Base-by-base conservation (phyloP, 2,888 invertebrate species). In the Cheilosia vulpina region DNA sequence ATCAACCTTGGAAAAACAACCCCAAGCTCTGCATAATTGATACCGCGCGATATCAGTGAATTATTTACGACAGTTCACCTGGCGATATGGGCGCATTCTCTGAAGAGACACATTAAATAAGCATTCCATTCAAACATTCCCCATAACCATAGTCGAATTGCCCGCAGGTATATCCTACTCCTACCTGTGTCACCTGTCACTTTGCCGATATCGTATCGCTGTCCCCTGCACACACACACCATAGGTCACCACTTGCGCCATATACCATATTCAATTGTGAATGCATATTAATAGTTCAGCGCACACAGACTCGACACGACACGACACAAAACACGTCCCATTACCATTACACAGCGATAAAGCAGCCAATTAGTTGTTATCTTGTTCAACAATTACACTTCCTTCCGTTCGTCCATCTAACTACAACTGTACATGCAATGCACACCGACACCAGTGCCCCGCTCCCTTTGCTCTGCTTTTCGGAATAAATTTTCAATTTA, bases 311-410 rank as follows among this genome's bases (percentile, higher is more conserved):
- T 57, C 53, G 57, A 63, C 45, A 6, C 24, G 31, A 57, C 45
- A 45, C 45, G 43, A 21, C 21, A 60, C 50, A 55, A 58, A 73
- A 52, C 62, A 72, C 31, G 34, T 63, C 52, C 65, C 71, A 79
- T 79, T 72, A 63, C 47, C 57, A 78, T 71, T 71, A 65, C 65
- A 79, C 38, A 58, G 65, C 78, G 78, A 79, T 71, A 79, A 52
- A 71, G 65, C 71, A 71, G 43, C 78, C 78, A 79, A 79, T 79
- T 79, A 79, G 63, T 65, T 79, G 78, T 71, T 79, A 79, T 79
- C 71, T 79, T 71, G 78, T 79, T 58, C 50, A 43, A 65, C 78
- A 79, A 79, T 79, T 79, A 79, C 57, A 72, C 78, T 72, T 79
- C 78, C 78, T 79, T 79, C 78, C 78, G 78, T 78, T 65, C 21